Percentiles rank a stretch among this genome's conserved stretches.
phyloP scores from a whole-genome alignment of 1,140 invertebrate species.

The Psix sp. region DNA sequence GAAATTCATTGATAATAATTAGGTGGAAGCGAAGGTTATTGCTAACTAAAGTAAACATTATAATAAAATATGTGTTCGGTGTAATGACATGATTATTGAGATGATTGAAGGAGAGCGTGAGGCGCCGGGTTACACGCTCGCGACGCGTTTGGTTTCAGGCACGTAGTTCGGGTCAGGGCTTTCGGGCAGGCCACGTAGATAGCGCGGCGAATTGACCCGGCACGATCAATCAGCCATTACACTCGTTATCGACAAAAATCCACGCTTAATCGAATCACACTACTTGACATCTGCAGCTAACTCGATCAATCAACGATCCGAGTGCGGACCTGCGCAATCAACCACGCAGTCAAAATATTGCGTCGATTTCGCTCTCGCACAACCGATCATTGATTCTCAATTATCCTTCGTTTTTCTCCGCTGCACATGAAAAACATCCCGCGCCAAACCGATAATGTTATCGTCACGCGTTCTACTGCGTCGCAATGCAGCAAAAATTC shows the following conservation, averaged over 20 bases:
- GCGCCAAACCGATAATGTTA: no score
- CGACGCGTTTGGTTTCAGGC: conserved; percentile 21
- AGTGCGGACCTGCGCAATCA: conserved; percentile 13
- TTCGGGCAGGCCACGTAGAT: conserved; percentile 27
- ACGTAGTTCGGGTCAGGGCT: conserved; percentile 43
- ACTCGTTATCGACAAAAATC: conserved; percentile 44
- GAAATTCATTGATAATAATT: neutral
- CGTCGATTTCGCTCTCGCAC: conserved; percentile 9
- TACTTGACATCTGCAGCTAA: conserved; percentile 36
- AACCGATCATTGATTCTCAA: conserved; percentile 32
- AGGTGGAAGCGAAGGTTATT: neutral
- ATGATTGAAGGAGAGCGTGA: conserved; percentile 33
- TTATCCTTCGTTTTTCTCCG: neutral
- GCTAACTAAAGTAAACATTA: neutral
- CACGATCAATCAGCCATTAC: conserved; percentile 41
- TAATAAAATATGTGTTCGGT: neutral
- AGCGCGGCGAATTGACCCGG: conserved; percentile 21
- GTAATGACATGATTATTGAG: conserved; percentile 35
- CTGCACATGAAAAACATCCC: neutral
- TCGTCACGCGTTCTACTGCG: neutral
- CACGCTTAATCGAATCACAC: conserved; percentile 41
- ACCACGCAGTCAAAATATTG: neutral
- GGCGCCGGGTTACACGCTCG: neutral
- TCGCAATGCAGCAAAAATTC: neutral
- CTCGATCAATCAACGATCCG: conserved; percentile 34